Conservation (phyloP, 2,113 vertebrate species). For the Melospiza melodia region DNA sequence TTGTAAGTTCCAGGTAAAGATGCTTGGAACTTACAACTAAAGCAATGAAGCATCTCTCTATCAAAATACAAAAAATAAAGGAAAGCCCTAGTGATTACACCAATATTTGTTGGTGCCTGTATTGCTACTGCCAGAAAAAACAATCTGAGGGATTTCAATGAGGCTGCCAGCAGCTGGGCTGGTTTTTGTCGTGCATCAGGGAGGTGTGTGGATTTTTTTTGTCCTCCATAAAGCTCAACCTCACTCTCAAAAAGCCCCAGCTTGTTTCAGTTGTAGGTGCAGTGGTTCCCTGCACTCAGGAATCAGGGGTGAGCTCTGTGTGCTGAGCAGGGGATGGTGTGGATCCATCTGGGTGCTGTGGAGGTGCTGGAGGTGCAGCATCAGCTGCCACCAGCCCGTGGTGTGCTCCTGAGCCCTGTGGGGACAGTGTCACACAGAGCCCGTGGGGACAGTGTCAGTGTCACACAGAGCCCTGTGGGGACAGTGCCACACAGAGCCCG, state of each 20-base stretch:
- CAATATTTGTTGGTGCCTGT: background rate
- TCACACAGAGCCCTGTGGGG: no score
- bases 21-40: background rate
- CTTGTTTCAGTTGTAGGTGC: background rate
- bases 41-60: background rate
- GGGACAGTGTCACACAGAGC: no score
- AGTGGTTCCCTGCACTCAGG: background rate
- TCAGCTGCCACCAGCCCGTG: fast-evolving
- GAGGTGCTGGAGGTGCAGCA: background rate
- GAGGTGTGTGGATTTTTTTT: background rate
- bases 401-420: background rate
- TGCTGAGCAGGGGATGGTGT: background rate
- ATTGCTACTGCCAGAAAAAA: background rate
- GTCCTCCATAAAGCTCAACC: background rate
- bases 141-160: background rate
- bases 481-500: no score
- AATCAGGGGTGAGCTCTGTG: background rate
- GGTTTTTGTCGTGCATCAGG: background rate
- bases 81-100: background rate
- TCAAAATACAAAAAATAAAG: background rate
- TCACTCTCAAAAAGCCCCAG: background rate
- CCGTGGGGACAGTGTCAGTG: no score
- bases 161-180: background rate
- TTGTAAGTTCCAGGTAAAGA: background rate
- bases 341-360: fast-evolving